Conservation (phyloP, 2,888 invertebrate genomes). For the Archips crataeganus region DNA sequence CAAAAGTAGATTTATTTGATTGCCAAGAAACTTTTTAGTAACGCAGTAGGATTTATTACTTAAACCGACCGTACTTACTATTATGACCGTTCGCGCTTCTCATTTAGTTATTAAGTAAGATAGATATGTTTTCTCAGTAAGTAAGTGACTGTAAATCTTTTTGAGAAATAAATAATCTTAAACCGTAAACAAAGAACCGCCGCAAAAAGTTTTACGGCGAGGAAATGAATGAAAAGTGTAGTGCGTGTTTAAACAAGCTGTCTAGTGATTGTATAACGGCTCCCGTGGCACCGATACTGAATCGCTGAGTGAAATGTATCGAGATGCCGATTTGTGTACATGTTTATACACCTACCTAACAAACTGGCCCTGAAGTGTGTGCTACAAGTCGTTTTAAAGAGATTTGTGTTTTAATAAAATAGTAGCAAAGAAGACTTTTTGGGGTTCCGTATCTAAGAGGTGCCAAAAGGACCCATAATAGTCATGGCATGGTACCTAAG, state of each 20-base stretch:
- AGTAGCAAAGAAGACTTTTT: too few relatives aligned
- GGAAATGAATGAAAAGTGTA: constrained; percentile 21
- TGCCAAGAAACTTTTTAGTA: constrained; percentile 18
- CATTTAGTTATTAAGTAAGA: too few relatives aligned
- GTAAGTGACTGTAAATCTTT: too few relatives aligned
- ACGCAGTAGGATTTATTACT: constrained; percentile 13
- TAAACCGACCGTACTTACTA: too few relatives aligned
- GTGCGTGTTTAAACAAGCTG: constrained; percentile 9
- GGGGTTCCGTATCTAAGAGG: too few relatives aligned
- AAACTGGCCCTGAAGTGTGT: neutral
- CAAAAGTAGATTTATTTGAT: neutral
- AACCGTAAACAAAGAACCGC: constrained; percentile 16
- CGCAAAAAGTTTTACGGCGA: constrained; percentile 19
- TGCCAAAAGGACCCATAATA: too few relatives aligned
- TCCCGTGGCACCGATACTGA: neutral
- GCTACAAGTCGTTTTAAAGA: constrained; percentile 3
- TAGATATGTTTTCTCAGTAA: too few relatives aligned
- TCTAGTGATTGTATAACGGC: neutral
- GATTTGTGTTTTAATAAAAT: neutral
- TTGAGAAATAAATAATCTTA: too few relatives aligned
- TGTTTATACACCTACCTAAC: constrained; percentile 14
- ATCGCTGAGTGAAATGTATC: constrained; percentile 14
- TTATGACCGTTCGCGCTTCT: too few relatives aligned
- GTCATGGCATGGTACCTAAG: too few relatives aligned
- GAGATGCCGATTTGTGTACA: constrained; percentile 8